Conservation (phyloP, 2,888 invertebrate species). For the Bellardia bayeri region DNA sequence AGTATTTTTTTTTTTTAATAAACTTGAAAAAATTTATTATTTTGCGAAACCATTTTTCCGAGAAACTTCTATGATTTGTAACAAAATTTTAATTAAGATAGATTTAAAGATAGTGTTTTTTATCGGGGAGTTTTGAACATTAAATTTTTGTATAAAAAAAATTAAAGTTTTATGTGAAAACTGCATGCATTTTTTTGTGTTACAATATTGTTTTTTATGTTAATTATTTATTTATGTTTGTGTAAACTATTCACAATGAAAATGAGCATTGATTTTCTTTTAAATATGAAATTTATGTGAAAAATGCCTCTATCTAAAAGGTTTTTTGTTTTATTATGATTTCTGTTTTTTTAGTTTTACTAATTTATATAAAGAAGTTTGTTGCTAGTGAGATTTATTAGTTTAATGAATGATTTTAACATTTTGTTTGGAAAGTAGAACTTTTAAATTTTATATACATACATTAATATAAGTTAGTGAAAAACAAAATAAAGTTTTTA, state of each 20-base stretch:
- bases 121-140: not conserved
- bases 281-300: slow-evolving; percentile 26
- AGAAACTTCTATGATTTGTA: not conserved
- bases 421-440: slow-evolving; percentile 46
- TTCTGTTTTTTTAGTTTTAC: slow-evolving; percentile 3
- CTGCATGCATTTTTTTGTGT: slow-evolving; percentile 27
- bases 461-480: slow-evolving; percentile 7
- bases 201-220: too few relatives aligned
- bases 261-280: slow-evolving; percentile 8
- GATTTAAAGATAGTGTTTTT: not conserved
- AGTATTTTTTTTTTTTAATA: not conserved
- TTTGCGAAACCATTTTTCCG: slow-evolving; percentile 36
- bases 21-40: not conserved
- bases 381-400: slow-evolving; percentile 2
- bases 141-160: slow-evolving; percentile 2
- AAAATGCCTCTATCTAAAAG: slow-evolving; percentile 56
- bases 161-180: slow-evolving; percentile 4
- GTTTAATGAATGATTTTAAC: slow-evolving; percentile 22
- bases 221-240: not conserved
- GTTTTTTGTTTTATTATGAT: not conserved
- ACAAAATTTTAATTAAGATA: not conserved
- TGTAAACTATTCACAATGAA: slow-evolving; percentile 43
- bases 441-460: slow-evolving; percentile 44
- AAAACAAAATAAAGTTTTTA: not conserved
- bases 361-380: slow-evolving; percentile 19